Conservation (phyloP, 1,140 invertebrate species). For the Pseudobourletiella spinata region DNA sequence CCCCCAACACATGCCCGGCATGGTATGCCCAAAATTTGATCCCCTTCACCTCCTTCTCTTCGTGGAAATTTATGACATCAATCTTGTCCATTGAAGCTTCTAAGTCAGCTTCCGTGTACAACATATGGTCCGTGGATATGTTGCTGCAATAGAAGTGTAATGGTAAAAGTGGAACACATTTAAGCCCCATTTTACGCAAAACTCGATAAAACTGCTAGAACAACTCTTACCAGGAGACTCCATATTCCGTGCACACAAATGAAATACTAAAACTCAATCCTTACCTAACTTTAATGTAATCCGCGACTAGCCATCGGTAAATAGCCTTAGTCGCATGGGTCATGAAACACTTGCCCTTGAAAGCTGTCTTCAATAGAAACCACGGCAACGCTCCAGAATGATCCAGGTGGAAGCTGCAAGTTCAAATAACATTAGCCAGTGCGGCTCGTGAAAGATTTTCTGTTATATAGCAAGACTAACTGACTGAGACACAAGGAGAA, state of each 20-base stretch:
- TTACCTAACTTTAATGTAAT: constrained; percentile 96
- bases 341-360: constrained; percentile 98
- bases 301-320: constrained; percentile 94
- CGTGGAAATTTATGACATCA: constrained; percentile 96
- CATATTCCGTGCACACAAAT: too few relatives aligned
- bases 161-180: background rate
- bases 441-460: constrained; percentile 4
- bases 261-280: too few relatives aligned
- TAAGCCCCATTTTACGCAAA: background rate
- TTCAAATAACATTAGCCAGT: constrained; percentile 16
- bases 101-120: constrained; percentile 94
- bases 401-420: constrained; percentile 87
- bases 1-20: constrained; percentile 96
- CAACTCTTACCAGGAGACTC: too few relatives aligned
- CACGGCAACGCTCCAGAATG: constrained; percentile 97
- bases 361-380: constrained; percentile 95
- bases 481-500: constrained; percentile 92
- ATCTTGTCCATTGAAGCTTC: constrained; percentile 98
- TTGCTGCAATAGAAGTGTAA: constrained; percentile 53
- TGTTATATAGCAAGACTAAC: constrained; percentile 38
- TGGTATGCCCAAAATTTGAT: constrained; percentile 98
- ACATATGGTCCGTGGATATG: constrained; percentile 93
- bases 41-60: constrained; percentile 95
- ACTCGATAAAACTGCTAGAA: constrained; percentile 32
- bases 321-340: constrained; percentile 99